phyloP scores from a whole-genome alignment of 1,140 invertebrate genomes.

The Sitophilus oryzae region DNA sequence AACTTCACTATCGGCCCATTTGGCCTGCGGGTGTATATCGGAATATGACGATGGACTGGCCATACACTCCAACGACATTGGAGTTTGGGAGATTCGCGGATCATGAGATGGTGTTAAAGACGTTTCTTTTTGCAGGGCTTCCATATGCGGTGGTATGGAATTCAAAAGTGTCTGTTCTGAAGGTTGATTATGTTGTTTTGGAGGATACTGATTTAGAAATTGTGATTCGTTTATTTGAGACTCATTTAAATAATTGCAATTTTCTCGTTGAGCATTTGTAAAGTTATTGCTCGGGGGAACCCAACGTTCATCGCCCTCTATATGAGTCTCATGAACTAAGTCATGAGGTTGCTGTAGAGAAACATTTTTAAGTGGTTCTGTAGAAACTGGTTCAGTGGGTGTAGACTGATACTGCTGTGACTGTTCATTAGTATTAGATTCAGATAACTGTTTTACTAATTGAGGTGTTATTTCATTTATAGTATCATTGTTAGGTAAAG shows the following conservation, averaged over 20 bases:
- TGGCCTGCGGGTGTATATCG: conserved; percentile 55
- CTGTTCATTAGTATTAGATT: neutral
- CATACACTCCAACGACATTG: conserved; percentile 50
- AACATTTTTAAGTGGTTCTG: conserved; percentile 27
- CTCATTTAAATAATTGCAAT: conserved; percentile 20
- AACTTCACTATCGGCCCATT: conserved; percentile 67
- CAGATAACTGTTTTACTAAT: conserved; percentile 1
- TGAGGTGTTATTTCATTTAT: neutral
- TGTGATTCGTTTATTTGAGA: conserved; percentile 15
- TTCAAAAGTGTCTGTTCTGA: conserved; percentile 10
- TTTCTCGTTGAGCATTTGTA: conserved; percentile 35
- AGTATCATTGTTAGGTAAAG: neutral
- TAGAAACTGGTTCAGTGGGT: neutral
- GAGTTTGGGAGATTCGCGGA: conserved; percentile 37
- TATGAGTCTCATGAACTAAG: conserved; percentile 39
- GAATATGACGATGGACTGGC: conserved; percentile 61
- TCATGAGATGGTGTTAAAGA: conserved; percentile 29
- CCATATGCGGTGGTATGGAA: conserved; percentile 24
- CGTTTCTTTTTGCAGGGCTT: conserved; percentile 29
- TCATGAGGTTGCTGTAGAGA: conserved; percentile 32
- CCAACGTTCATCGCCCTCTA: conserved; percentile 58
- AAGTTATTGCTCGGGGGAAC: conserved; percentile 54
- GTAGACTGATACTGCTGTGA: neutral
- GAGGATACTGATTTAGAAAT: conserved; percentile 23
- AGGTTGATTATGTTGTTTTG: conserved; percentile 20